phyloP scores from a whole-genome alignment of 2,113 vertebrate species.

The Cisticola juncidis region DNA sequence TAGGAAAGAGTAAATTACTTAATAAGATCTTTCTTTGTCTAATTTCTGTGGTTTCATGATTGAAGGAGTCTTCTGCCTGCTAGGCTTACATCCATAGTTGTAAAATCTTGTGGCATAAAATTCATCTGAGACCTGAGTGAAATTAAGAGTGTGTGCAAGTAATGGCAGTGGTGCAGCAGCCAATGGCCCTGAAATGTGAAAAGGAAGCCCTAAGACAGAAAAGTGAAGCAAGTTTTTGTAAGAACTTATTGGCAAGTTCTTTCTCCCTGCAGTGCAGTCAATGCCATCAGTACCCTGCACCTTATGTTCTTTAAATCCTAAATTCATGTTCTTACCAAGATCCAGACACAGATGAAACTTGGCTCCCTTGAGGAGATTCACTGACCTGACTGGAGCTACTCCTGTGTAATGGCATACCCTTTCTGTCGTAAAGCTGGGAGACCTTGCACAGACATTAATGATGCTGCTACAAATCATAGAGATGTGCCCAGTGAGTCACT shows the following conservation, averaged over 20 bases:
- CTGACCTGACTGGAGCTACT: slow-evolving; percentile 24
- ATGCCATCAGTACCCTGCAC: not conserved
- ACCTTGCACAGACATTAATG: slow-evolving; percentile 24
- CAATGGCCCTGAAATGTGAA: not conserved
- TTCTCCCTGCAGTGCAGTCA: not conserved
- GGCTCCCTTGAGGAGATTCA: slow-evolving; percentile 27
- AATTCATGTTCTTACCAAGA: not conserved
- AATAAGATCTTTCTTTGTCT: slow-evolving; percentile 1
- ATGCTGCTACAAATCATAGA: slow-evolving; percentile 22
- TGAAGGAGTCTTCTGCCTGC: not conserved
- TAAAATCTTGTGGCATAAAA: not conserved
- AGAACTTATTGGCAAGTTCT: not conserved
- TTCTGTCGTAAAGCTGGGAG: not conserved
- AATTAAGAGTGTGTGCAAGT: not conserved
- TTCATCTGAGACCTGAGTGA: not conserved
- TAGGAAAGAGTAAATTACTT: not conserved
- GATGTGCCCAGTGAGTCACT: slow-evolving; percentile 18
- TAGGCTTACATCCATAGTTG: not conserved
- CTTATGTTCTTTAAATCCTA: not conserved
- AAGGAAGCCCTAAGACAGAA: not conserved
- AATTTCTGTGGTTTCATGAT: not conserved
- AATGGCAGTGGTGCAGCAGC: not conserved
- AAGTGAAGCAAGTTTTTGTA: not conserved
- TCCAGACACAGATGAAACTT: slow-evolving; percentile 1
- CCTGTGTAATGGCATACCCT: not conserved